Conservation (phyloP, 2,888 invertebrate species). For the Junonia oenone region DNA sequence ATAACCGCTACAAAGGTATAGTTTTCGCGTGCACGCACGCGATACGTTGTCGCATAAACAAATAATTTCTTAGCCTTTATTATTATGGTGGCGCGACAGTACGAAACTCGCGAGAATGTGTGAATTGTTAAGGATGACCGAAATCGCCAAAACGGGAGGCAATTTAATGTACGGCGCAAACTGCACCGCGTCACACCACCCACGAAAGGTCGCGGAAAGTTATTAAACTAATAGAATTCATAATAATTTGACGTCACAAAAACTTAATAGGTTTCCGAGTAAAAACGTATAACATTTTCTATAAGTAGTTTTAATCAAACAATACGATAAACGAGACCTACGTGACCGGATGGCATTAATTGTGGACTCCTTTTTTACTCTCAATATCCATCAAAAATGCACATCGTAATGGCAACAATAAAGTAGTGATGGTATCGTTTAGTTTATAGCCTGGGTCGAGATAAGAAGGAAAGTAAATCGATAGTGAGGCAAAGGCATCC, state of each 20-base stretch:
- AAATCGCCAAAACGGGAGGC: neutral
- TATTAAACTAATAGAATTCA: neutral
- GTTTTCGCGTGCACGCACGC: slow-evolving; percentile 78
- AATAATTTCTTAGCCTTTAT: slow-evolving; percentile 73
- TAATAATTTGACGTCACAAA: slow-evolving; percentile 5
- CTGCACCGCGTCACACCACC: neutral
- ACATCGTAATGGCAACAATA: slow-evolving; percentile 66
- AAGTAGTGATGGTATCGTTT: slow-evolving; percentile 53
- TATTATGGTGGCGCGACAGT: slow-evolving; percentile 38
- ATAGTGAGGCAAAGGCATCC: slow-evolving; percentile 43
- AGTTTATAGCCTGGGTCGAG: slow-evolving; percentile 48
- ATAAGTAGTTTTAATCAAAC: slow-evolving; percentile 19
- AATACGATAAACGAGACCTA: slow-evolving; percentile 56
- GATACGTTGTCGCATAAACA: slow-evolving; percentile 75
- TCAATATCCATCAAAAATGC: slow-evolving; percentile 61
- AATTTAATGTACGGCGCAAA: neutral
- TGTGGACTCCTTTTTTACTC: slow-evolving; percentile 46
- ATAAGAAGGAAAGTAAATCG: slow-evolving; percentile 46
- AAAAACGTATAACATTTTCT: slow-evolving; percentile 7
- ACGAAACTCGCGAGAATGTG: slow-evolving; percentile 17
- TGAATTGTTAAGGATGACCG: neutral
- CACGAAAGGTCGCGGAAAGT: neutral
- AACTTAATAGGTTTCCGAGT: slow-evolving; percentile 2
- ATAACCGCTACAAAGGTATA: slow-evolving; percentile 74
- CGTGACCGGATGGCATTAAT: slow-evolving; percentile 73